Evolutionary conservation across 2,888 invertebrate species (phyloP), one percentile per base, ranked within the genome.

Genomic region (Amiota communis): DNA sequence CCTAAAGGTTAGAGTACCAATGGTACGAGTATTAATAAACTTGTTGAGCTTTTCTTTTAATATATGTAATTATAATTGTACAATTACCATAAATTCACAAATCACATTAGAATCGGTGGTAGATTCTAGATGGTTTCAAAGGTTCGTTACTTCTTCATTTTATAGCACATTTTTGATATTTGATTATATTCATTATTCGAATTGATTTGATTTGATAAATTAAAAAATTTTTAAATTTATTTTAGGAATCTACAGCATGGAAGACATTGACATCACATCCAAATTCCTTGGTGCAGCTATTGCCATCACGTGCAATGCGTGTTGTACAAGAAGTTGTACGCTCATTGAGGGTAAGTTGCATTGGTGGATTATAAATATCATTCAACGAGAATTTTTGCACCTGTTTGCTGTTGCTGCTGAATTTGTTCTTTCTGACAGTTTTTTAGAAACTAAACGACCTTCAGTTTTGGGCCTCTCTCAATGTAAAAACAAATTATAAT

Each of bases 251-350:
- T 57, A 87, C 87, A 77, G 90, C 90, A 83, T 90, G 90, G 90
- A 89, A 89, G 79, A 87, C 88, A 75, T 80, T 90, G 74, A 89
- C 90, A 78, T 85, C 89, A 75, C 89, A 89, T 81, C 89, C 90
- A 69, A 90, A 90, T 81, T 88, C 90, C 23, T 76, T 90, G 75
- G 90, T 89, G 70, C 88, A 89, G 71, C 82, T 86, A 72, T 79
- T 89, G 75, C 90, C 90, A 2, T 89, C 89, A 73, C 87, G 90
- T 15, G 90, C 90, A 49, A 90, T 90, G 90, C 87, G 89, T 61
- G 89, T 89, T 74, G 90, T 90, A 73, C 90, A 89, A 85, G 89
- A 90, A 83, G 90, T 90, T 74, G 90, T 90, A 69, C 83, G 90
- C 70, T 88, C 88, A 73, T 80, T 90, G 71, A 85, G 90, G 79